phyloP scores from a whole-genome alignment of 2,888 invertebrate genomes.

The Creontiades dilutus region DNA sequence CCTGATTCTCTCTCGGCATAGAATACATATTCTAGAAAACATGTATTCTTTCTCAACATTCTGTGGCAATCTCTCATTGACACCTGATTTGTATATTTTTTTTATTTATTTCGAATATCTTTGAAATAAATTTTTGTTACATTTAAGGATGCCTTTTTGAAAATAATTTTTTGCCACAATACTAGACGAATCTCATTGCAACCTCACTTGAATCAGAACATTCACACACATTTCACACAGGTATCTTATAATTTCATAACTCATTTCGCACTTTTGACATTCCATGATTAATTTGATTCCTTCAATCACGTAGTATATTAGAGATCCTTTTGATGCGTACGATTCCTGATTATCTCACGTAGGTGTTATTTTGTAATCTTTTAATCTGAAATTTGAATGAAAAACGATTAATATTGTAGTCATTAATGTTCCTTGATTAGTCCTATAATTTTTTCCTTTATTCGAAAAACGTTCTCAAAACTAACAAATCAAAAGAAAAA shows the following conservation, averaged over 20 bases:
- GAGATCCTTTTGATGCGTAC: neutral
- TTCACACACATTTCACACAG: too few species aligned
- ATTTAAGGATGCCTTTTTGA: too few species aligned
- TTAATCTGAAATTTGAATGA: too few species aligned
- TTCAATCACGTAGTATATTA: conserved; percentile 4
- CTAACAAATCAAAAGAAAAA: neutral
- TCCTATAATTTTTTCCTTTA: neutral
- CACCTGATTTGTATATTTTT: too few species aligned
- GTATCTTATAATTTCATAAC: neutral
- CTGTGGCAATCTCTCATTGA: neutral
- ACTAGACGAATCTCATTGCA: too few species aligned
- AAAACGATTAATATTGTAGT: neutral
- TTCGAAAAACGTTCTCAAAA: neutral
- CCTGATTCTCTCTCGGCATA: neutral
- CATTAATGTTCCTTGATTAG: neutral
- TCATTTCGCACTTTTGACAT: conserved; percentile 22
- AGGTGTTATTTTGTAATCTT: too few species aligned
- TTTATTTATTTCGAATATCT: too few species aligned
- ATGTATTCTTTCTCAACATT: neutral
- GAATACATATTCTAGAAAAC: neutral
- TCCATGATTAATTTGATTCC: conserved; percentile 25
- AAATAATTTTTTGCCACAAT: too few species aligned
- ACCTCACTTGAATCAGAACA: too few species aligned
- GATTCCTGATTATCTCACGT: neutral
- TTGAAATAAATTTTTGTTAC: too few species aligned